A percentile compares a stretch with the other conserved stretches of the same genome.
Evolutionary conservation across 2,113 vertebrate genomes (phyloP).

Genomic region (Elephantulus edwardii): DNA sequence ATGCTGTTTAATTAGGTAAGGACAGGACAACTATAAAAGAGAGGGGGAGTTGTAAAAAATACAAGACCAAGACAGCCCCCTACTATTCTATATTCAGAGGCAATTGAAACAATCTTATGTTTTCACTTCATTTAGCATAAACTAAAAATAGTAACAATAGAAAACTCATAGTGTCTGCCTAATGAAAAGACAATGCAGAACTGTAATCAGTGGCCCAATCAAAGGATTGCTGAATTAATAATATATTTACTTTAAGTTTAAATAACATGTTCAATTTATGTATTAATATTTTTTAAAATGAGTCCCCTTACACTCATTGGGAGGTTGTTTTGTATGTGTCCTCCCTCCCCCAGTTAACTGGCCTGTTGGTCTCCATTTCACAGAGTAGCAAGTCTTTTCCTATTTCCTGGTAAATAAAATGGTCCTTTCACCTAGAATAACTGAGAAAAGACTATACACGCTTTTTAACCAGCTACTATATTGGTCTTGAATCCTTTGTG

Average conservation of each 20-base stretch:
- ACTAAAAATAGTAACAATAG: slow-evolving; percentile 30
- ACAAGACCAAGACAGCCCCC: background rate
- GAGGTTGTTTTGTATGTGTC: slow-evolving; percentile 44
- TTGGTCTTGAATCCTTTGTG: slow-evolving; percentile 32
- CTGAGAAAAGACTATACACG: slow-evolving; percentile 16
- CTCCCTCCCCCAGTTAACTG: slow-evolving; percentile 37
- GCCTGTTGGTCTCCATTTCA: background rate
- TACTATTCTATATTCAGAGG: background rate
- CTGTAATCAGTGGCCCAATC: background rate
- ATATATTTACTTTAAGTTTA: slow-evolving; percentile 28
- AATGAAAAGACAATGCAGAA: slow-evolving; percentile 22
- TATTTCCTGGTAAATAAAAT: background rate
- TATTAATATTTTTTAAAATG: slow-evolving; percentile 14
- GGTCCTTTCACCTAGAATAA: background rate
- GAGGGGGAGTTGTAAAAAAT: background rate
- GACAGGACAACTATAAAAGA: background rate
- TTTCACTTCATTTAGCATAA: slow-evolving; percentile 40
- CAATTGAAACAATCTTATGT: slow-evolving; percentile 13
- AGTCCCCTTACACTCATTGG: background rate
- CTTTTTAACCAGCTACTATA: slow-evolving; percentile 17
- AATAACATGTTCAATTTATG: slow-evolving; percentile 25
- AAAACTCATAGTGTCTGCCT: background rate
- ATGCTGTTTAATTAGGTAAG: slow-evolving; percentile 16
- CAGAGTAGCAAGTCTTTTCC: background rate
- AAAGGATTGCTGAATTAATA: slow-evolving; percentile 25